phyloP scores from a whole-genome alignment of 2,113 vertebrate genomes.

The Eonycteris spelaea region DNA sequence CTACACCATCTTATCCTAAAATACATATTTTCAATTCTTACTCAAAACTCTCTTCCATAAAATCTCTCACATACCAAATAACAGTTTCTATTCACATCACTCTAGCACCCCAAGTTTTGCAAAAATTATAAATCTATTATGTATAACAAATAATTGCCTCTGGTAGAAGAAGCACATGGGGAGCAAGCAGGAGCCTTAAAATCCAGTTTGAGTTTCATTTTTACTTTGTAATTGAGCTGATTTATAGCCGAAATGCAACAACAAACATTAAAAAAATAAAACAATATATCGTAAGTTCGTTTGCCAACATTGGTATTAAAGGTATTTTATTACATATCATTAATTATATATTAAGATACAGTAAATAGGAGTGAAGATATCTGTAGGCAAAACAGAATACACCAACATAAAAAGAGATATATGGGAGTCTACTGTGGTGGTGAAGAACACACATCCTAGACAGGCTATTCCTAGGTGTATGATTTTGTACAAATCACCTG shows the following conservation, averaged over 20 bases:
- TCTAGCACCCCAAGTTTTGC: neutral
- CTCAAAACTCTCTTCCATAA: neutral
- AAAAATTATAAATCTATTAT: neutral
- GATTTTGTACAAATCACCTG: neutral
- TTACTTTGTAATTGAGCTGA: neutral
- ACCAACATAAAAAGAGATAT: neutral
- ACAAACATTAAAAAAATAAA: neutral
- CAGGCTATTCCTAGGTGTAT: neutral
- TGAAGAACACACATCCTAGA: neutral
- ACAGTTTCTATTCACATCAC: neutral
- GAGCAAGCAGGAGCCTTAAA: neutral
- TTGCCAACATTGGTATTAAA: slow-evolving; percentile 7
- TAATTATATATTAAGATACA: neutral
- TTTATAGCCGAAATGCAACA: neutral
- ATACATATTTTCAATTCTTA: neutral
- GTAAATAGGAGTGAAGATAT: neutral
- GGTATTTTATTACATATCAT: neutral
- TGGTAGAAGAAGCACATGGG: neutral
- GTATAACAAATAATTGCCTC: neutral
- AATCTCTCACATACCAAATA: neutral
- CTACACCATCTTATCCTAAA: neutral
- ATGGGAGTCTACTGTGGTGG: too few relatives aligned
- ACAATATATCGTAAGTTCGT: neutral
- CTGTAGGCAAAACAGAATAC: neutral
- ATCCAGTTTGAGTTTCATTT: neutral